phyloP scores from a whole-genome alignment of 2,888 invertebrate species.

The Vanessa cardui region DNA sequence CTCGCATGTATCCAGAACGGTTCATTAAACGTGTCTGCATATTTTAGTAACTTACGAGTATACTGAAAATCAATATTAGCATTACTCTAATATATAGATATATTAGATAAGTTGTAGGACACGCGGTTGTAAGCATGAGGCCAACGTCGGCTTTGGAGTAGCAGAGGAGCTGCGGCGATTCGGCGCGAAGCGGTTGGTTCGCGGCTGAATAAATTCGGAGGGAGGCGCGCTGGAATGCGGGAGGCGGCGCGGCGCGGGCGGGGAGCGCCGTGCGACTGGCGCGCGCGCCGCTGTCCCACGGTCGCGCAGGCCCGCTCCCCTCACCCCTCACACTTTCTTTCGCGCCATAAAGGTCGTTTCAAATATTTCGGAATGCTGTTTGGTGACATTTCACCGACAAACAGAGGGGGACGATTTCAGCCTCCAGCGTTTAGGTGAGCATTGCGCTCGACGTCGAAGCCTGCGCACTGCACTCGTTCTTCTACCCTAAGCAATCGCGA shows the following conservation, averaged over 20 bases:
- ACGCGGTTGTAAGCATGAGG: background rate
- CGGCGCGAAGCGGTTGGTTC: constrained; percentile 52
- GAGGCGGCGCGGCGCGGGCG: constrained; percentile 67
- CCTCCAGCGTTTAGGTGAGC: constrained; percentile 59
- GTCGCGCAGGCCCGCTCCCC: constrained; percentile 84
- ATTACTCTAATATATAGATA: background rate
- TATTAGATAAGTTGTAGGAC: background rate
- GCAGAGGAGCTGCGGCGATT: constrained; percentile 27
- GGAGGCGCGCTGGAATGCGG: constrained; percentile 78
- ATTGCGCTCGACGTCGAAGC: constrained; percentile 48
- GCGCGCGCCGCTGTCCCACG: constrained; percentile 86
- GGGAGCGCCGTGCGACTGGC: constrained; percentile 79
- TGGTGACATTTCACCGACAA: constrained; percentile 81
- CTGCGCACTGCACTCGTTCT: constrained; percentile 34
- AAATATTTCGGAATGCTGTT: constrained; percentile 82
- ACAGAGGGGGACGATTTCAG: constrained; percentile 67
- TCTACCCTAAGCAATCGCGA: constrained; percentile 20
- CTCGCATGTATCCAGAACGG: background rate
- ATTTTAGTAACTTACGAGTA: no score
- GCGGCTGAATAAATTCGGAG: constrained; percentile 81
- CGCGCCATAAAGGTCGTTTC: constrained; percentile 83
- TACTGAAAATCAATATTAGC: background rate
- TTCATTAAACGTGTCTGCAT: background rate
- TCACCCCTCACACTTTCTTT: constrained; percentile 74
- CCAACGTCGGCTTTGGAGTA: background rate